Evolutionary conservation across 2,888 invertebrate genomes (phyloP).

Genomic region (Philereme vetulata): DNA sequence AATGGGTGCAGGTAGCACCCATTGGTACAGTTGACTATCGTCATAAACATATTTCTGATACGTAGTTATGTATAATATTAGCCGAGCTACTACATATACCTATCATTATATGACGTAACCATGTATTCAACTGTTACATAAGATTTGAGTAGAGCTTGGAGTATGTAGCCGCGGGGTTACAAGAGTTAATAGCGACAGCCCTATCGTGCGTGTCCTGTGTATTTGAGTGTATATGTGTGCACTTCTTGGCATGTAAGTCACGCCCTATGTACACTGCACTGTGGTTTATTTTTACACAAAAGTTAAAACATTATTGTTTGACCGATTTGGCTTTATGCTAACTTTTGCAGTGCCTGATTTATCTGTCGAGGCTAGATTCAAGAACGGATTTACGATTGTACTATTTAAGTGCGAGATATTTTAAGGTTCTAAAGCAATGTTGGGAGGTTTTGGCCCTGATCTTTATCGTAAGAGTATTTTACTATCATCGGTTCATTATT

Average conservation of each 20-base stretch:
- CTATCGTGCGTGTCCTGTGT: conserved; percentile 10
- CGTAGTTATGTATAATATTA: too few species aligned
- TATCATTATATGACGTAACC: too few species aligned
- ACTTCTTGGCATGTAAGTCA: conserved; percentile 47
- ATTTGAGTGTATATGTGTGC: conserved; percentile 34
- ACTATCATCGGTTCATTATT: too few species aligned
- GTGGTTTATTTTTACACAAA: conserved; percentile 38
- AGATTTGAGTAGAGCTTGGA: neutral
- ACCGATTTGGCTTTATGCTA: conserved; percentile 56
- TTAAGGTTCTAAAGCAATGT: too few species aligned
- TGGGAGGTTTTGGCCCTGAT: too few species aligned
- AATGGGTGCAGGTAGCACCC: too few species aligned
- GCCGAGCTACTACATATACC: too few species aligned
- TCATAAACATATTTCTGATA: too few species aligned
- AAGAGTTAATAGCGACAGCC: conserved; percentile 38
- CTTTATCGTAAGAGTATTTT: too few species aligned
- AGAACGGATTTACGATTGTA: conserved; percentile 17
- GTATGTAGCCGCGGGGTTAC: conserved; percentile 23
- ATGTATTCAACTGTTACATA: too few species aligned
- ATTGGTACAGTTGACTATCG: too few species aligned
- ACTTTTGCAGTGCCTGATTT: conserved; percentile 40
- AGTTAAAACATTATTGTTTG: conserved; percentile 47
- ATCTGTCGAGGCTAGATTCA: conserved; percentile 23
- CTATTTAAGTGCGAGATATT: neutral
- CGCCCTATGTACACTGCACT: conserved; percentile 9